A percentile compares a stretch with the other conserved stretches of the same genome.
Evolutionary conservation across 1,140 invertebrate species (phyloP).

Genomic region (honey bee (Apis mellifera)): DNA sequence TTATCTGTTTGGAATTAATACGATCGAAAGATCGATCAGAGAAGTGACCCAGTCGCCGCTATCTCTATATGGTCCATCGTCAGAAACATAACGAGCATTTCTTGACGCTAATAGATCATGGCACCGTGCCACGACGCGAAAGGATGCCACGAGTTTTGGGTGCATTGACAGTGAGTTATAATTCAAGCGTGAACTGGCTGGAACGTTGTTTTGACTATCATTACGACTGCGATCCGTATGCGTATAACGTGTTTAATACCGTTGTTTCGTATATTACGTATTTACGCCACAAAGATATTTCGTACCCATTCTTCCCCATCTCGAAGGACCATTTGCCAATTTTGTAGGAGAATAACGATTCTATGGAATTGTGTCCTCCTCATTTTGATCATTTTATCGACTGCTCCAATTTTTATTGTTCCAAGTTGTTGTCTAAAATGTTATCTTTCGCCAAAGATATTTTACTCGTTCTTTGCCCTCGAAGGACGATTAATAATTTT

Average conservation of each 20-base stretch:
- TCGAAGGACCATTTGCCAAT: too few relatives aligned
- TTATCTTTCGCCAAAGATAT: too few relatives aligned
- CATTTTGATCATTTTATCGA: too few relatives aligned
- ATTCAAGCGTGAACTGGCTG: not conserved
- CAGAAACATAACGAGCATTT: slow-evolving; percentile 64
- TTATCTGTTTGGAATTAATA: too few relatives aligned
- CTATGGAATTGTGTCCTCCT: too few relatives aligned
- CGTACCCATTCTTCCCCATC: too few relatives aligned
- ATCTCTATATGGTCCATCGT: not conserved
- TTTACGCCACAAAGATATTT: too few relatives aligned
- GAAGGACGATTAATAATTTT: too few relatives aligned
- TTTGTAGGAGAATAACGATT: too few relatives aligned
- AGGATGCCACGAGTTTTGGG: slow-evolving; percentile 19
- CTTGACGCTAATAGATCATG: slow-evolving; percentile 72
- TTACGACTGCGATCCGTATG: slow-evolving; percentile 1
- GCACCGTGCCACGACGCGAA: slow-evolving; percentile 60
- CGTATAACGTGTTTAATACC: not conserved
- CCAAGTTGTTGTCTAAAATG: too few relatives aligned
- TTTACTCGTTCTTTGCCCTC: too few relatives aligned
- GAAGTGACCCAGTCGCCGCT: not conserved
- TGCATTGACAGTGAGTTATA: slow-evolving; percentile 40
- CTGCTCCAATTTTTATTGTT: too few relatives aligned
- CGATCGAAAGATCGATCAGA: not conserved
- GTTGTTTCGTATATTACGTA: not conserved
- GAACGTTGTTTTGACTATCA: slow-evolving; percentile 12